Conservation (phyloP, 1,140 invertebrate genomes). For the Papilio aristodemus region DNA sequence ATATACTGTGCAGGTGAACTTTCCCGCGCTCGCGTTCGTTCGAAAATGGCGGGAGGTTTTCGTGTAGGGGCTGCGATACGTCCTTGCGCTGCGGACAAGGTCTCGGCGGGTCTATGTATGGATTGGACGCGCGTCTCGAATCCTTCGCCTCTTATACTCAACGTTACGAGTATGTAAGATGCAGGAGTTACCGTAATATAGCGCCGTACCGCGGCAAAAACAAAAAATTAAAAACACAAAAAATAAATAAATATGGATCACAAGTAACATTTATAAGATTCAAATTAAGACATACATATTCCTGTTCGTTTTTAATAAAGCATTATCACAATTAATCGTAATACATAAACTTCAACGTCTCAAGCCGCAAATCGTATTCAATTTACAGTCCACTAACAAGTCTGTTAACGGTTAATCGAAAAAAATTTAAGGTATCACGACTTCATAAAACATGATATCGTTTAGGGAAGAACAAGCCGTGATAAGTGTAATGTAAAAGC, state of each 20-base stretch:
- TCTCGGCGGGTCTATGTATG: constrained; percentile 67
- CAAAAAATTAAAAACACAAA: background rate
- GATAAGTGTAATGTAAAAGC: constrained; percentile 28
- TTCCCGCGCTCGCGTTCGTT: constrained; percentile 58
- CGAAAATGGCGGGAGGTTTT: constrained; percentile 67
- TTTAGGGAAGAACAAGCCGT: constrained; percentile 16
- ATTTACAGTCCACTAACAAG: constrained; percentile 20
- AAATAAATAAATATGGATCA: constrained; percentile 10
- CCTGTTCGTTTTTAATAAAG: constrained; percentile 1
- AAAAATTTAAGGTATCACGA: constrained; percentile 29
- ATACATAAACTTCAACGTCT: constrained; percentile 9
- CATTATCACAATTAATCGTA: constrained; percentile 12
- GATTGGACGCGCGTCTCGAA: constrained; percentile 60
- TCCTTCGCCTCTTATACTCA: constrained; percentile 74
- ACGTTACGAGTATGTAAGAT: constrained; percentile 56
- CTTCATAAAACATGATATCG: constrained; percentile 23
- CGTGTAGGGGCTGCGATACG: constrained; percentile 59
- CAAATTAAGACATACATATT: background rate
- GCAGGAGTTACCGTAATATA: constrained; percentile 36
- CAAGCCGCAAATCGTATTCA: constrained; percentile 20
- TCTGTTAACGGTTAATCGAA: constrained; percentile 28
- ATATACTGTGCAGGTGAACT: constrained; percentile 46
- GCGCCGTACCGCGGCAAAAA: constrained; percentile 27
- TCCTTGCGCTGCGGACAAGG: constrained; percentile 74
- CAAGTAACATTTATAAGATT: background rate